phyloP scores from a whole-genome alignment of 2,797 vertebrate genomes.

The Falco naumanni region DNA sequence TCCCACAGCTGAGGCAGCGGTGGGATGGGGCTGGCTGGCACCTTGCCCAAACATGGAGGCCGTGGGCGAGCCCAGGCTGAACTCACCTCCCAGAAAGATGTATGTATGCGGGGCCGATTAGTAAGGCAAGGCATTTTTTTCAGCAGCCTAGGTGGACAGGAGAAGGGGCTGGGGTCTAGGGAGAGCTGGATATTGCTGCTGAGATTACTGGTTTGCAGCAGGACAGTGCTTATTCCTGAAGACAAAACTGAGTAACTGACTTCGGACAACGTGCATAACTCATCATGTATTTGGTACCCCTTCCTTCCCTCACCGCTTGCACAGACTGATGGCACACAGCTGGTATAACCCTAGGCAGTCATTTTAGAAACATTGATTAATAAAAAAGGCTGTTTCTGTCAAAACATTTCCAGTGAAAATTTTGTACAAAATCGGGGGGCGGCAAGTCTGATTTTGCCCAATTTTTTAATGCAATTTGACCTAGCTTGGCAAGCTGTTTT shows the following conservation, averaged over 20 bases:
- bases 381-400: not conserved
- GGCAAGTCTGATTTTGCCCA: not conserved
- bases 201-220: not conserved
- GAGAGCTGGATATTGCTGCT: not conserved
- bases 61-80: rapidly evolving
- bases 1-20: not conserved
- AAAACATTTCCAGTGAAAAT: not conserved
- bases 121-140: not conserved
- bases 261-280: rapidly evolving
- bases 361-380: not conserved
- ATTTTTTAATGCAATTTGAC: not conserved
- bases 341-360: not conserved
- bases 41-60: rapidly evolving
- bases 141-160: not conserved
- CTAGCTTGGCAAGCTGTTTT: not conserved
- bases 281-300: rapidly evolving
- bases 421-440: not conserved
- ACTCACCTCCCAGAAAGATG: not conserved
- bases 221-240: not conserved
- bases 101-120: rapidly evolving
- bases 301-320: no score
- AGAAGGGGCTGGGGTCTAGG: not conserved
- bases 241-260: not conserved
- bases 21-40: not conserved
- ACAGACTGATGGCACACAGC: rapidly evolving